Percentiles rank a stretch among this genome's conserved stretches.
These are phyloP conservation scores for Graphium colonna DNA, from an alignment of 2,888 invertebrate genomes.

Conservation along the genomic window DNA sequence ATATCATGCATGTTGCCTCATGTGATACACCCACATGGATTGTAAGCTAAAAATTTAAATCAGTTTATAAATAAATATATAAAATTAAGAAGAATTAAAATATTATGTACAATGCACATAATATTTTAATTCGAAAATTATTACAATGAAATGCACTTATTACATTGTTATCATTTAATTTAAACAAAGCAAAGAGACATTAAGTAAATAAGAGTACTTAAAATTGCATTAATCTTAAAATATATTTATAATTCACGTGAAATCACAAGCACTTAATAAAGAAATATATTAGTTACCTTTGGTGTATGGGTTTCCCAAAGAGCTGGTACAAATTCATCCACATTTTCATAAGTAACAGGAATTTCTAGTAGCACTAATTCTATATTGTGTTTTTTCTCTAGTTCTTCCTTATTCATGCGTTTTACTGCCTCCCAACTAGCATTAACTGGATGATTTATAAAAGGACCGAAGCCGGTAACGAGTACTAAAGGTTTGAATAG, in stretches of 20 bases:
- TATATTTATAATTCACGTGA: too few species aligned
- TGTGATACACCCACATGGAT: slow-evolving; percentile 90
- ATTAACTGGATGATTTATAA: slow-evolving; percentile 84
- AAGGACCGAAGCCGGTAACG: slow-evolving; percentile 91
- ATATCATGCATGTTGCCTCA: slow-evolving; percentile 79
- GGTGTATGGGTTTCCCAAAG: slow-evolving; percentile 86
- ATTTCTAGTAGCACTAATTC: slow-evolving; percentile 81
- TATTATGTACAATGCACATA: too few species aligned
- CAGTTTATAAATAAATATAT: slow-evolving; percentile 5
- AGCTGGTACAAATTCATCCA: slow-evolving; percentile 81
- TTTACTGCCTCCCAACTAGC: slow-evolving; percentile 92
- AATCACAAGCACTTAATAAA: too few species aligned
- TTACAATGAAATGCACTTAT: too few species aligned
- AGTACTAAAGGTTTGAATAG: slow-evolving; percentile 69
- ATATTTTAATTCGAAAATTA: too few species aligned
- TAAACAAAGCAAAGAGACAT: not conserved
- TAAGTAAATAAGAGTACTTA: too few species aligned
- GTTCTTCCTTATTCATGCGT: slow-evolving; percentile 74
- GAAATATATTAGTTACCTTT: slow-evolving; percentile 62
- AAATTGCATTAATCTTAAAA: too few species aligned
- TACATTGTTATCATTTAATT: not conserved
- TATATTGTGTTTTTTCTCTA: slow-evolving; percentile 72
- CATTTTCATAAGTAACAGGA: slow-evolving; percentile 86
- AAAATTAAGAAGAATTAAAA: not conserved
- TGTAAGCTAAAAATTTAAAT: slow-evolving; percentile 81